Base-by-base conservation (phyloP, 2,113 vertebrate genomes). In the Embiotoca jacksoni region DNA sequence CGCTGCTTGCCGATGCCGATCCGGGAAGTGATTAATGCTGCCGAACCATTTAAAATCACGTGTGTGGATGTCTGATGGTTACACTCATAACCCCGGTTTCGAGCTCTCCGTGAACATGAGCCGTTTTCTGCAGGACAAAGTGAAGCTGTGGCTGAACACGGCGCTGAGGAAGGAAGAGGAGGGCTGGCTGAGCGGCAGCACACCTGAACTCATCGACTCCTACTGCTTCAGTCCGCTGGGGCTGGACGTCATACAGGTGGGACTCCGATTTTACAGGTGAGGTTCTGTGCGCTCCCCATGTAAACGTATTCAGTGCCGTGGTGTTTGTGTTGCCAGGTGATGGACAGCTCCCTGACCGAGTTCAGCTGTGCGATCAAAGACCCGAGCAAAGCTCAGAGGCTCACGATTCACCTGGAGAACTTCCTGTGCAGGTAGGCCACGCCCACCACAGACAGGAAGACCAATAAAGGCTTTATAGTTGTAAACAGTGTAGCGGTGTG, bases 181-280 rank as follows among this genome's bases (percentile, higher is more conserved):
- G 35, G 86, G 15, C 30, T 98, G 97, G 97, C 80, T 73, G 83
- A 83, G 83, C 37, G 94, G 91, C 8, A 50, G 32, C 8, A 86
- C 85, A n/a, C 97, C 96, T 0, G 93, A 95, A 57, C 88, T 88
- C 68, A 58, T 96, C 2, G 93, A 96, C 5, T 83, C 88, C 0
- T 92, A 80, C 84, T 95, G 89, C 83, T 95, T 96, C 89, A 96
- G 95, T 6, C 94, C 95, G 7, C 92, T 99, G 55, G 94, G 95
- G n/a, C 89, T 97, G 2, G 94, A 97, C 57, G 82, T 95, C 81
- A 93, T 98, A 46, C 95, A 96, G 96, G 96, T 97, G 91, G 56
- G 74, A 49, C 11, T 6, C 30, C 5, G 35, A 2, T 52, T 7
- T 0, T 7, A 7, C 66, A 59, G n/a, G 11, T 9, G 39, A 11